A percentile compares a stretch with the other conserved stretches of the same genome.
Conservation (phyloP, 1,140 invertebrate species). For the Drosophila jambulina region DNA sequence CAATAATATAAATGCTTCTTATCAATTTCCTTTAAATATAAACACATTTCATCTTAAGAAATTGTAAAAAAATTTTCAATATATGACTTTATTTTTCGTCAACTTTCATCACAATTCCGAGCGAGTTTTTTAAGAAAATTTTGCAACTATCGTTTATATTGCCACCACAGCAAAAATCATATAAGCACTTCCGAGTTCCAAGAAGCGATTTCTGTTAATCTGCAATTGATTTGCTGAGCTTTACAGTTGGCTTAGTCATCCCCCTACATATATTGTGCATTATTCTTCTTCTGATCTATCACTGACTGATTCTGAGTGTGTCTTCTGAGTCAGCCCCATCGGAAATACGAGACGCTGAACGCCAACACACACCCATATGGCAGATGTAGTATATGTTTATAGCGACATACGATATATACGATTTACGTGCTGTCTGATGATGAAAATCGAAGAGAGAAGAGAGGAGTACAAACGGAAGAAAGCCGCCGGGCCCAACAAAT, state of each 20-base stretch:
- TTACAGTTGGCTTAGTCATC: constrained; percentile 21
- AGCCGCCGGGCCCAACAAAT: neutral
- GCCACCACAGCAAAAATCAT: neutral
- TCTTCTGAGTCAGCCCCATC: constrained; percentile 59
- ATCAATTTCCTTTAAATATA: neutral
- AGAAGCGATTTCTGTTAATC: constrained; percentile 17
- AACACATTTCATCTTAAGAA: neutral
- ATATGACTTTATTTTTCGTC: neutral
- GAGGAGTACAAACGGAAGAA: constrained; percentile 22
- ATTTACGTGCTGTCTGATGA: constrained; percentile 2
- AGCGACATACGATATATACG: constrained; percentile 59
- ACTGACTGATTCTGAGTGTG: constrained; percentile 5
- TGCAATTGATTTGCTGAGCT: constrained; percentile 20
- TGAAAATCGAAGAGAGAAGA: constrained; percentile 12
- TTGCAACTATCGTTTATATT: neutral
- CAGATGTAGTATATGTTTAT: neutral
- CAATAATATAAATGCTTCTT: too few relatives aligned
- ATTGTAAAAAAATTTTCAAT: too few relatives aligned
- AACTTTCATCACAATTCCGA: neutral
- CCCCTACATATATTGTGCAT: neutral
- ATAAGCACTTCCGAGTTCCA: constrained; percentile 22
- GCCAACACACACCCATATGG: constrained; percentile 12
- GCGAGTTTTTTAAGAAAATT: neutral
- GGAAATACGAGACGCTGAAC: constrained; percentile 56
- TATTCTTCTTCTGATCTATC: constrained; percentile 15